These are phyloP conservation scores for Holothuria glaberrima DNA, from an alignment of 35 echinoderm and acorn worm genomes.

Conservation along the genomic window DNA sequence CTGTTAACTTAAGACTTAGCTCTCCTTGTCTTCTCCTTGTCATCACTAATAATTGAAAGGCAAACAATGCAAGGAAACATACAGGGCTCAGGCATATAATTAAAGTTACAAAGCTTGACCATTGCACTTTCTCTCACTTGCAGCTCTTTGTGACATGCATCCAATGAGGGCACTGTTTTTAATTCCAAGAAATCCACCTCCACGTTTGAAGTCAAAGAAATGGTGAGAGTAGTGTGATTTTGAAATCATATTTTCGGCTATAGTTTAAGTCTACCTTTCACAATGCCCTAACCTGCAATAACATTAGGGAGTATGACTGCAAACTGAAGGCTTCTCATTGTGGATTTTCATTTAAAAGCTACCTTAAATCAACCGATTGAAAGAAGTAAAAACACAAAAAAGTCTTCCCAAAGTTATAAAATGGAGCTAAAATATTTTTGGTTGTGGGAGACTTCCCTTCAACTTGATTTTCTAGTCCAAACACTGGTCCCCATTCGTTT, in stretches of 20 bases:
- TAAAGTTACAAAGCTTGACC: neutral
- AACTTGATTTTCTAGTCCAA: no score
- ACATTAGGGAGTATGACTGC: no score
- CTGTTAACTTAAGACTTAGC: no score
- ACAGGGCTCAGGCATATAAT: no score
- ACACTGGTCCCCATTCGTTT: no score
- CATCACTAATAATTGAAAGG: no score
- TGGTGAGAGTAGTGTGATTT: slow-evolving; percentile 65
- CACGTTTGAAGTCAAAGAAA: slow-evolving; percentile 95
- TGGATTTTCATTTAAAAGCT: neutral
- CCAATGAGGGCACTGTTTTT: slow-evolving; percentile 99
- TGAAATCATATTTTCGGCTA: neutral
- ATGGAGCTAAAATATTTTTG: neutral
- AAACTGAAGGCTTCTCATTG: no score
- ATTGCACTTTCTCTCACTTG: slow-evolving; percentile 26
- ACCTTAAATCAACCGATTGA: neutral
- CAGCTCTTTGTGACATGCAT: slow-evolving; percentile 99
- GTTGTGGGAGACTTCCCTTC: no score
- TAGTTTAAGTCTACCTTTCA: no score
- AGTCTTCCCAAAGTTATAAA: neutral
- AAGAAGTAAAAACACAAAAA: neutral
- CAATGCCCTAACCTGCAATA: no score
- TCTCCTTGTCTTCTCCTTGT: no score
- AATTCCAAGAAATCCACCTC: slow-evolving; percentile 92
- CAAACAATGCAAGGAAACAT: no score